These are phyloP conservation scores for Hydrolagus colliei DNA, from an alignment of 2,797 vertebrate species.

Conservation along the genomic window DNA sequence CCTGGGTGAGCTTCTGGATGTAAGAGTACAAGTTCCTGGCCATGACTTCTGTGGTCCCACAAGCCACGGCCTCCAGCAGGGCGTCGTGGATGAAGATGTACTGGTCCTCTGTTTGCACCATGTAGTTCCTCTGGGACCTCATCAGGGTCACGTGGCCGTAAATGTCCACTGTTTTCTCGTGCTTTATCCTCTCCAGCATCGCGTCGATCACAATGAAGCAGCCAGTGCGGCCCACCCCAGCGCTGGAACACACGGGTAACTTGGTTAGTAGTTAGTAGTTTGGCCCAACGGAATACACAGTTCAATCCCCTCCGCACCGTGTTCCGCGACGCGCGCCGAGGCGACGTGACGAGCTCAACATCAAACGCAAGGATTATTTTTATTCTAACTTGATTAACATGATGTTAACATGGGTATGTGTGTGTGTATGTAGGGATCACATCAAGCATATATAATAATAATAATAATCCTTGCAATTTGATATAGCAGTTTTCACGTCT, in stretches of 20 bases:
- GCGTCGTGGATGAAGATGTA: slow-evolving; percentile 98
- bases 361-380: too few relatives aligned
- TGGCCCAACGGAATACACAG: too few relatives aligned
- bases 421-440: too few relatives aligned
- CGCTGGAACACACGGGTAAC: slow-evolving; percentile 50
- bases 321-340: too few relatives aligned
- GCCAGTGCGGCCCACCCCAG: slow-evolving; percentile 87
- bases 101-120: slow-evolving; percentile 98
- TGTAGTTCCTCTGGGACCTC: slow-evolving; percentile 93
- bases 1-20: slow-evolving; percentile 91
- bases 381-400: too few relatives aligned
- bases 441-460: too few relatives aligned
- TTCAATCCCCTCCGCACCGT: too few relatives aligned
- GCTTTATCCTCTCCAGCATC: slow-evolving; percentile 93
- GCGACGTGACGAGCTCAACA: too few relatives aligned
- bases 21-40: slow-evolving; percentile 89
- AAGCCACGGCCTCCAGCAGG: slow-evolving; percentile 89
- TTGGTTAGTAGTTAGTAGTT: too few relatives aligned
- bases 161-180: slow-evolving; percentile 93
- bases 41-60: slow-evolving; percentile 89
- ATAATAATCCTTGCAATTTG: too few relatives aligned
- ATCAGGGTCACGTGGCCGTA: slow-evolving; percentile 95
- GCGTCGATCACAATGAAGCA: slow-evolving; percentile 97
- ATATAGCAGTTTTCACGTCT: too few relatives aligned
- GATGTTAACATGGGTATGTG: too few relatives aligned